Base-by-base conservation (phyloP, 2,797 vertebrate genomes). In the Rhinoraja longicauda region DNA sequence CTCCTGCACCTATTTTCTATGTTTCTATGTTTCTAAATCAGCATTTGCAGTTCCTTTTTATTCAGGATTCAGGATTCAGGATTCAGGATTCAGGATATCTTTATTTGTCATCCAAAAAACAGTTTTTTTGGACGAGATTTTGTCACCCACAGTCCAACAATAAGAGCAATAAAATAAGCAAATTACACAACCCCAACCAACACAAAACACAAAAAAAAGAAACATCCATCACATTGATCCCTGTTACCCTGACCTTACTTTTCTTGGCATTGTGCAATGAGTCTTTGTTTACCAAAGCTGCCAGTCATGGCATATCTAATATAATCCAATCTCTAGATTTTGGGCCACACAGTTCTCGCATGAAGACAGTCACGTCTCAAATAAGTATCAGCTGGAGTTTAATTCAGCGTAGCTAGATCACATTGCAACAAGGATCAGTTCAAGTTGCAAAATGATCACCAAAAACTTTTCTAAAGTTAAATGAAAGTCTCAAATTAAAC, bases 331-430 rank as follows among this genome's bases (percentile, higher is more conserved):
- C 57, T 84, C 53, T 57, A 84, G 53, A 26, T 29, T 29, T 84
- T 6, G 29, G 53, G 13, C 81, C 59, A 53, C 53, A n/a, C 26
- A 84, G 4, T 29, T 57, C n/a, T 84, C 81, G 84, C 12, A 84
- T n/a, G 10, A 84, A 26, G 81, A n/a, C 10, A 59, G 24, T 81
- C 29, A 84, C 45, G 10, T 59, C 81, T 84, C 81, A 84, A 84
- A 84, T 84, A 84, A 84, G 59, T 15, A 13, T 84, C 81, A 84
- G 81, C 81, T n/a, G 57, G 29, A 84, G 81, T 84, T 59, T 81
- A 84, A 84, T 26, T 45, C 45, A 82, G 7, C 57, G 0, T 6
- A 32, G 39, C 39, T 45, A 29, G 13, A 59, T 84, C 81, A 84
- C 24, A 84, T 82, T 57, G 79, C 81, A 84, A 21, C 32, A 84